Conservation (phyloP, 2,113 vertebrate genomes). For the Girardinichthys multiradiatus region DNA sequence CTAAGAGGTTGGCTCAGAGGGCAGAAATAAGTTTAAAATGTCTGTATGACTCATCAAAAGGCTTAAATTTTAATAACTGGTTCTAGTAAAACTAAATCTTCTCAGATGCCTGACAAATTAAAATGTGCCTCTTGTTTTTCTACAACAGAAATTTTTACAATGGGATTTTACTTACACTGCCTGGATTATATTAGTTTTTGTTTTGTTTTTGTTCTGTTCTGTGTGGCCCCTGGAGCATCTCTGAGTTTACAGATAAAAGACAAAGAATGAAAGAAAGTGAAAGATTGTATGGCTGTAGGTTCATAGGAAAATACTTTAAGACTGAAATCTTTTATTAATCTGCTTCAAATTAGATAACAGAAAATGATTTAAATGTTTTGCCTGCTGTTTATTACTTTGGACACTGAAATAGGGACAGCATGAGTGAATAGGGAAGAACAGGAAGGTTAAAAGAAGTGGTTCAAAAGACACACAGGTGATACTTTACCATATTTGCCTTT, state of each 20-base stretch:
- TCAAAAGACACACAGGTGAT: conserved; percentile 56
- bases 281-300: conserved; percentile 3
- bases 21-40: background rate
- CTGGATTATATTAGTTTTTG: background rate
- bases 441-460: conserved; percentile 34
- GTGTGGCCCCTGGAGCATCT: conserved; percentile 26
- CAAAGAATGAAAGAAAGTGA: conserved; percentile 26
- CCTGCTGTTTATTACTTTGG: conserved; percentile 4
- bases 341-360: conserved; percentile 2
- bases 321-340: background rate
- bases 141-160: no score
- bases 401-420: conserved; percentile 9
- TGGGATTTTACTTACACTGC: background rate
- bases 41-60: background rate
- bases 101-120: no score
- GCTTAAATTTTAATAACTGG: background rate
- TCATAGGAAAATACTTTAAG: conserved; percentile 12
- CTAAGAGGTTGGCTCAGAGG: no score
- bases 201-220: background rate
- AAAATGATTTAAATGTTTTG: background rate
- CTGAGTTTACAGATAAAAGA: conserved; percentile 1
- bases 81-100: no score
- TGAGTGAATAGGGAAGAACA: conserved; percentile 24
- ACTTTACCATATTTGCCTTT: conserved; percentile 75
- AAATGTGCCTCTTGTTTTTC: no score